phyloP scores from a whole-genome alignment of 2,888 invertebrate genomes.

The Panopea generosa region DNA sequence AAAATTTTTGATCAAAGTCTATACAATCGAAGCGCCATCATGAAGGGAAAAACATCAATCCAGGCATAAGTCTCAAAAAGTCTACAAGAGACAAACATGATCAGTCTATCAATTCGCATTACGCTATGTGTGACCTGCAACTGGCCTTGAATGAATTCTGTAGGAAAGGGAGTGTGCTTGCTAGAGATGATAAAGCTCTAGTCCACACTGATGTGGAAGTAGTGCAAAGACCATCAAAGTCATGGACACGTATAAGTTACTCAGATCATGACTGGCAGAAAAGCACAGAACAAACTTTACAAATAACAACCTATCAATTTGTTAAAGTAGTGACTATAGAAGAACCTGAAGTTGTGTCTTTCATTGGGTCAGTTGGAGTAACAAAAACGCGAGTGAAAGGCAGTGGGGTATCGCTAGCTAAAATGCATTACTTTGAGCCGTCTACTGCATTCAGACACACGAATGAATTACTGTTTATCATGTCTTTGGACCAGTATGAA shows the following conservation, averaged over 20 bases:
- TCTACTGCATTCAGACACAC: conserved; percentile 29
- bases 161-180: neutral
- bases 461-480: conserved; percentile 37
- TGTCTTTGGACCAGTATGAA: too few relatives aligned
- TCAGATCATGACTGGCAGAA: conserved; percentile 40
- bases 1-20: too few relatives aligned
- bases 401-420: conserved; percentile 27
- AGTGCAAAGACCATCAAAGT: conserved; percentile 29
- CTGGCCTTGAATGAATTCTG: conserved; percentile 4
- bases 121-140: neutral
- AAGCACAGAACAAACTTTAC: conserved; percentile 12
- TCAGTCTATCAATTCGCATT: neutral
- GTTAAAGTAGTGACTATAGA: conserved; percentile 4
- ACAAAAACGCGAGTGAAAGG: conserved; percentile 16
- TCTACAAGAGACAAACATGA: neutral
- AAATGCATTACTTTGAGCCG: conserved; percentile 32
- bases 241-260: conserved; percentile 25
- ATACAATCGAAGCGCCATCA: conserved; percentile 5
- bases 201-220: conserved; percentile 36
- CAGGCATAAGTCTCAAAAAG: neutral
- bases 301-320: conserved; percentile 37
- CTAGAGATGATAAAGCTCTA: conserved; percentile 31
- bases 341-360: conserved; percentile 13
- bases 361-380: conserved; percentile 9
- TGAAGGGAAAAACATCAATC: conserved; percentile 4